Base-by-base conservation (phyloP, 2,888 invertebrate genomes). In the Anagyrus pseudococci region DNA sequence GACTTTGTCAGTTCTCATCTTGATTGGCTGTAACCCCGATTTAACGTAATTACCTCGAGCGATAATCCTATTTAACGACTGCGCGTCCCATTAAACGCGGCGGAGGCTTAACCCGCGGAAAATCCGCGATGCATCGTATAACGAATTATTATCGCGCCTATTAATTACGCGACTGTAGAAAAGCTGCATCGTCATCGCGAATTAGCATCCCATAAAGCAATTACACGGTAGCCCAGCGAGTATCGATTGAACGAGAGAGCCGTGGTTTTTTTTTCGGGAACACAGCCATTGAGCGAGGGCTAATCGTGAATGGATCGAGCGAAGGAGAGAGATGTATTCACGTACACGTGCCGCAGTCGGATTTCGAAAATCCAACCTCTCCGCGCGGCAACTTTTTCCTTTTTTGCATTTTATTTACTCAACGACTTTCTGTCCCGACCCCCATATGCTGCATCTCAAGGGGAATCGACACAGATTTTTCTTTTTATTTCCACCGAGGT, bases 251-350 rank as follows among this genome's bases (percentile, higher is more conserved):
- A 13, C 13, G 23, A 17, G 22, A 37, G 20, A 17, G 13, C 25
- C 20, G 8, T 20, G 37, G 20, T 22, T 25, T 55, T 55, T 23
- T 41, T n/a, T 25, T 19, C 22, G 37, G 23, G 22, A 22, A 22
- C 25, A 17, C 40, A 22, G 40, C 25, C 13, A 25, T 53, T 41
- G 29, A 26, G 19, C 17, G 25, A 19, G 48, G 43, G 15, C 43
- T 55, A 61, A 61, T 58, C 52, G 52, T 61, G 60, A 61, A 61
- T 61, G 60, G 26, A 48, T 19, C 2, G 23, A 23, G 29, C 17
- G 8, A n/a, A 17, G 8, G 23, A 6, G 25, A 6, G 8, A 20
- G 53, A 33, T 15, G 44, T 43, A 50, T 44, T 58, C 49, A 54
- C 53, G 26, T 43, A 26, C 41, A 22, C 33, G 7, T 48, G 53